A percentile compares a stretch with the other conserved stretches of the same genome.
Evolutionary conservation across 2,113 vertebrate genomes (phyloP).

Genomic region (Madoqua kirkii): DNA sequence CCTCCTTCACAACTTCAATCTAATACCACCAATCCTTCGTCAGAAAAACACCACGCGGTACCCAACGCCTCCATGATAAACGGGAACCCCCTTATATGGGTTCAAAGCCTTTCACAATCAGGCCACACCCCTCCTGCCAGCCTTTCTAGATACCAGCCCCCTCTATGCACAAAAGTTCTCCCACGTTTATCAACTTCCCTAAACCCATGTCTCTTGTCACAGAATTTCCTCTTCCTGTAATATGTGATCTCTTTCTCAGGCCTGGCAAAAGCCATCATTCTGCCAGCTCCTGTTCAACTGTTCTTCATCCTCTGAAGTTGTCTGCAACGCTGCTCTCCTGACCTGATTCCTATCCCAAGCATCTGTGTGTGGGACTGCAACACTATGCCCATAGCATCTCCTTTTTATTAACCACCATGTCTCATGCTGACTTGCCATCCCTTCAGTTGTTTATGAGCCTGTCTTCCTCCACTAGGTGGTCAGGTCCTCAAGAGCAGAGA

Average conservation of each 20-base stretch:
- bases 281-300: neutral
- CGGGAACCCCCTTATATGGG: neutral
- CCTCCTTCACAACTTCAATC: neutral
- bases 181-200: neutral
- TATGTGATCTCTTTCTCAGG: neutral
- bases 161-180: neutral
- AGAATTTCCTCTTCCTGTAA: neutral
- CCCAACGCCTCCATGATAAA: neutral
- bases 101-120: neutral
- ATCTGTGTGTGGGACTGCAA: neutral
- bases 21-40: neutral
- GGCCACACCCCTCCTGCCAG: neutral
- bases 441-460: neutral
- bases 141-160: neutral
- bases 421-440: neutral
- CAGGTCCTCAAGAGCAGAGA: neutral
- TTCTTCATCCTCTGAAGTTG: neutral
- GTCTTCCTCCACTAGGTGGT: neutral
- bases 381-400: rapidly evolving
- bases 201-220: neutral
- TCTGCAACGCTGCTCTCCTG: neutral
- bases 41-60: neutral
- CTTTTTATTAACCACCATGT: neutral
- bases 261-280: neutral
- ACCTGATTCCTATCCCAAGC: neutral